These are phyloP conservation scores for Chamaedrilus cognettii DNA, from an alignment of 2,888 invertebrate genomes.

Conservation along the genomic window DNA sequence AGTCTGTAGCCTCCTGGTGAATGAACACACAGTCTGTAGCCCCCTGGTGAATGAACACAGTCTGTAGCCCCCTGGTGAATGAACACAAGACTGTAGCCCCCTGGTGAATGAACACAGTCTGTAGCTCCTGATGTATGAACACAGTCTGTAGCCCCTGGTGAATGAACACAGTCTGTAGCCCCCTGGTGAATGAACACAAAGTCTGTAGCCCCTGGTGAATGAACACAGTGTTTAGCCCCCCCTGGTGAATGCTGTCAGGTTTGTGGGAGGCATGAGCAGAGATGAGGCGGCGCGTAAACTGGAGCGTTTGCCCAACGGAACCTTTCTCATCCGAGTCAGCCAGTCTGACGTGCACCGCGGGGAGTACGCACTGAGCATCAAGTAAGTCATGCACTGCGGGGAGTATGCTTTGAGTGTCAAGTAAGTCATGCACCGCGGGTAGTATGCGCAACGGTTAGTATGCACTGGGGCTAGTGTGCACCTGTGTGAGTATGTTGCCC, in stretches of 20 bases:
- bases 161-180: too few relatives aligned
- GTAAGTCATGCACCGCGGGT: constrained; percentile 44
- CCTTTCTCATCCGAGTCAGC: constrained; percentile 60
- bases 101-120: not conserved
- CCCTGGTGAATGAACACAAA: too few relatives aligned
- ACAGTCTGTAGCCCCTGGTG: too few relatives aligned
- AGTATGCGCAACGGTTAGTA: not conserved
- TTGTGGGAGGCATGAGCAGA: constrained; percentile 52
- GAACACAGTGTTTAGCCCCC: too few relatives aligned
- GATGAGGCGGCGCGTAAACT: constrained; percentile 51
- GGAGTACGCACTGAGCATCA: constrained; percentile 59
- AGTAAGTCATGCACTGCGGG: constrained; percentile 52
- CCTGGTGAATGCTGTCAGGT: constrained; percentile 42
- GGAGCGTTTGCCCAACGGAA: constrained; percentile 55
- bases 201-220: too few relatives aligned
- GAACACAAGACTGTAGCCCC: too few relatives aligned
- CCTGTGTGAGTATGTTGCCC: not conserved
- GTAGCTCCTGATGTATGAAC: not conserved
- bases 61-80: too few relatives aligned
- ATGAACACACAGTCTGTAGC: too few relatives aligned
- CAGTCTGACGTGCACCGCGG: constrained; percentile 47
- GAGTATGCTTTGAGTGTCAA: constrained; percentile 60
- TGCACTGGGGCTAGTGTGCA: not conserved
- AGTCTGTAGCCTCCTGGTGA: too few relatives aligned
- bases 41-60: too few relatives aligned